phyloP scores from a whole-genome alignment of 2,888 invertebrate genomes.

The Lasioglossum figueresi region DNA sequence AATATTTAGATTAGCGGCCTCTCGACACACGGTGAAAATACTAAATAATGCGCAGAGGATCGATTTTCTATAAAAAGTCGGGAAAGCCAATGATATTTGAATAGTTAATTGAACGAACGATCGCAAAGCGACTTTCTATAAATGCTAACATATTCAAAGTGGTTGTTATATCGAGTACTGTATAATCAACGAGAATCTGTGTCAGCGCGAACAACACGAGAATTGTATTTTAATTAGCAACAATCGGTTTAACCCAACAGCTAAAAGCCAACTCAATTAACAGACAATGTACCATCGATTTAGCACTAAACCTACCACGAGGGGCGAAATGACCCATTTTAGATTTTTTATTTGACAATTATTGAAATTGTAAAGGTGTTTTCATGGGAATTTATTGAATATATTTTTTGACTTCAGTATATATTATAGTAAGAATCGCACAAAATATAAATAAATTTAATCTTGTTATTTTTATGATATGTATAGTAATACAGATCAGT shows the following conservation, averaged over 20 bases:
- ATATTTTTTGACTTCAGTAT: no score
- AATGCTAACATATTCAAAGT: neutral
- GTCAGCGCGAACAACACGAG: neutral
- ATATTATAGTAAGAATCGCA: no score
- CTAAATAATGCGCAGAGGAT: constrained; percentile 53
- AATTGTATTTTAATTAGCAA: constrained; percentile 35
- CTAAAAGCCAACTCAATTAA: neutral
- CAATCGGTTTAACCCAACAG: neutral
- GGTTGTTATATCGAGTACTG: neutral
- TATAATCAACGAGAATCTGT: neutral
- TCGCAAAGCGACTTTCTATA: neutral
- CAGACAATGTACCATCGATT: neutral
- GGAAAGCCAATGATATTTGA: neutral
- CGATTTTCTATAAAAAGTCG: constrained; percentile 49
- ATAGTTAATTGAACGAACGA: constrained; percentile 17
- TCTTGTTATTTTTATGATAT: no score
- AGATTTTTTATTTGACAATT: no score
- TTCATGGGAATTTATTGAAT: no score
- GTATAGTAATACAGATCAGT: no score
- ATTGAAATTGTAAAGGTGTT: no score
- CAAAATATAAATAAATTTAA: no score
- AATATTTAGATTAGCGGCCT: neutral
- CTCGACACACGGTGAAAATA: neutral
- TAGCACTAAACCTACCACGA: no score
- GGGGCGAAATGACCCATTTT: no score